Base-by-base conservation (phyloP, 23 tunicate species). In the Styela clava region DNA sequence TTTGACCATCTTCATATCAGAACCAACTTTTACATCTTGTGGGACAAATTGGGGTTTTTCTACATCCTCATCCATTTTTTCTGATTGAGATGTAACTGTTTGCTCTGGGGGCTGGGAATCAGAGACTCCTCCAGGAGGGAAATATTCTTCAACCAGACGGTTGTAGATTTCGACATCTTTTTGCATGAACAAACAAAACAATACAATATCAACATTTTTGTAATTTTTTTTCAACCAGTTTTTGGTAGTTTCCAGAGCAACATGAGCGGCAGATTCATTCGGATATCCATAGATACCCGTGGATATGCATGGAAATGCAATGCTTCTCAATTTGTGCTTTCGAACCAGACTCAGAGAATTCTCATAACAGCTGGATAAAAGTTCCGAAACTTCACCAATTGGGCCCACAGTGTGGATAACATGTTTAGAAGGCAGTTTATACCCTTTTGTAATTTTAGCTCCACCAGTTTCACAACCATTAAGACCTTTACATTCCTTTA, bases 371-470 rank as follows among this genome's bases (percentile, higher is more conserved):
- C 74, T 71, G 2, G 30, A 7, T 18, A 94, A 73, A 9, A 28
- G 12, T 9, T 78, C 79, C 34, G 83, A 74, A 7, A 83, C 62
- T 23, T 24, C n/a, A 33, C 37, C 37, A 24, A 81, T 86, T 1
- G 99, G 99, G 2, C 99, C 99, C 56, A 95, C 99, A 32, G 99
- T 90, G 67, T 95, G 99, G 36, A 95, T 95, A n/a, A 95, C 96
- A 81, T 83, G 81, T 44, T 83, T 74, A 1, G 99, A 88, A 64
- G 89, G 89, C 12, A 95, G 89, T 3, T 83, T 83, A 69, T 90
- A 95, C 3, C 97, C 99, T 80, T 86, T 68, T 12, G 99, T 95
- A 16, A 95, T 86, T 78, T 95, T 95, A n/a, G 99, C 94, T 1
- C 86, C 82, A 12, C 99, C 99, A 23, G 96, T 90, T 37, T 86